A percentile compares a stretch with the other conserved stretches of the same genome.
Conservation (phyloP, 2,797 vertebrate genomes). For the Xyrichtys novacula region DNA sequence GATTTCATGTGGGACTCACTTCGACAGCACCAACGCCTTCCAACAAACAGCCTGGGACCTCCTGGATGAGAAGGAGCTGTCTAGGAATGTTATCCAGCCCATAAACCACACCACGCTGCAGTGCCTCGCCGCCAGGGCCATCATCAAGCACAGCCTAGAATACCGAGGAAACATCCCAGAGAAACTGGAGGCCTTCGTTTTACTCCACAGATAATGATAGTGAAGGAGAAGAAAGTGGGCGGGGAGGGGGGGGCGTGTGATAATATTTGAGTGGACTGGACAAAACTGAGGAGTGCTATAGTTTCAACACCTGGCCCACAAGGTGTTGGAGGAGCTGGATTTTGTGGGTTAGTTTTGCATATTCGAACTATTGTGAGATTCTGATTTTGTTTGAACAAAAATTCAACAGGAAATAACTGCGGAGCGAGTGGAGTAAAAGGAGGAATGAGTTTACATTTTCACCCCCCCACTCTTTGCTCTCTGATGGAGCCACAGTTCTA, state of each 20-base stretch:
- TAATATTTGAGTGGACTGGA: slow-evolving; percentile 12
- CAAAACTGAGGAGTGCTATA: slow-evolving; percentile 6
- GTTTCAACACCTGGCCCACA: slow-evolving; percentile 25
- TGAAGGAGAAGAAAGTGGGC: slow-evolving; percentile 7
- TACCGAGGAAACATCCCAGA: slow-evolving; percentile 95
- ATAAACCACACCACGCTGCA: slow-evolving; percentile 98
- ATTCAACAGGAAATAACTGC: slow-evolving; percentile 43
- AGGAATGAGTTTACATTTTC: slow-evolving; percentile 22
- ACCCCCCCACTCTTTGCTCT: slow-evolving; percentile 24
- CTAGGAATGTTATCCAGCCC: slow-evolving; percentile 97
- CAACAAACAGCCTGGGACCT: slow-evolving; percentile 97
- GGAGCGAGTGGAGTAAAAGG: slow-evolving; percentile 11
- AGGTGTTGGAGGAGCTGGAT: slow-evolving; percentile 31
- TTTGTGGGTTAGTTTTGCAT: slow-evolving; percentile 47
- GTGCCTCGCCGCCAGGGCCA: slow-evolving; percentile 96
- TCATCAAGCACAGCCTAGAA: slow-evolving; percentile 91
- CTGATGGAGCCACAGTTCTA: slow-evolving; percentile 29
- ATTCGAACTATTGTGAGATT: slow-evolving; percentile 40
- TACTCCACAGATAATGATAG: slow-evolving; percentile 95
- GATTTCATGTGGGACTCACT: slow-evolving; percentile 95
- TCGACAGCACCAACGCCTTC: slow-evolving; percentile 95
- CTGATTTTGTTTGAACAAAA: slow-evolving; percentile 40
- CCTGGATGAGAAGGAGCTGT: slow-evolving; percentile 96
- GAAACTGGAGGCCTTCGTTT: slow-evolving; percentile 96
- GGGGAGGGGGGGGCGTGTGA: neutral